Percentiles rank a stretch among this genome's conserved stretches.
Evolutionary conservation across 2,113 vertebrate species (phyloP).

Genomic region (Nycticebus coucang): DNA sequence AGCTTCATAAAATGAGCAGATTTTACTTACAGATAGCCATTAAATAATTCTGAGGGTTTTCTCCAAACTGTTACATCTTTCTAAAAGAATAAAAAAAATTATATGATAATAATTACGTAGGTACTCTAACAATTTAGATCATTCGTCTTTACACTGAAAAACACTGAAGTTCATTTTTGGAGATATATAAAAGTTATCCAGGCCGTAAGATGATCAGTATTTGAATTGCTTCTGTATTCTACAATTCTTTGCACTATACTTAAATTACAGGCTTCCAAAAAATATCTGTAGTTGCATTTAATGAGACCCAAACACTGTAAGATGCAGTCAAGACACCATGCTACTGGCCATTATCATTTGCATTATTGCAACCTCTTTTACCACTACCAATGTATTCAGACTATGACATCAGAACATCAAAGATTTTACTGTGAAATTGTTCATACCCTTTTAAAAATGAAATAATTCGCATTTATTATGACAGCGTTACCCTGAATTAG

Average conservation of each 20-base stretch:
- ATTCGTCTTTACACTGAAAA: constrained; percentile 14
- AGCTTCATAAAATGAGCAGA: neutral
- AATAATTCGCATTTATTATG: neutral
- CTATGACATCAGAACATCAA: constrained; percentile 7
- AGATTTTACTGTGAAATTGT: constrained; percentile 40
- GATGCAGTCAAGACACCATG: neutral
- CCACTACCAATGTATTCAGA: neutral
- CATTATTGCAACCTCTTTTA: neutral
- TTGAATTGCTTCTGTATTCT: constrained; percentile 24
- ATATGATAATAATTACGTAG: neutral
- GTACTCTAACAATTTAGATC: neutral
- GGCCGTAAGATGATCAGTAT: neutral
- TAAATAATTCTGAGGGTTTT: constrained; percentile 91
- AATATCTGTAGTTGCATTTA: constrained; percentile 8
- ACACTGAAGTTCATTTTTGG: neutral
- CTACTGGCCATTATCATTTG: neutral
- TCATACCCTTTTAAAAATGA: constrained; percentile 17
- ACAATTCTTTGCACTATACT: constrained; percentile 25
- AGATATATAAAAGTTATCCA: neutral
- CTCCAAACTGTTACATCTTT: constrained; percentile 91
- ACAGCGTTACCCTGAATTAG: neutral
- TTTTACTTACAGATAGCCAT: constrained; percentile 91
- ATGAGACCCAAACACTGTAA: neutral
- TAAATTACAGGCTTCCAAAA: neutral
- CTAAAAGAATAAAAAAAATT: constrained; percentile 79